Base-by-base conservation (phyloP, 2,888 invertebrate genomes). In the Pristionchus japonicus region DNA sequence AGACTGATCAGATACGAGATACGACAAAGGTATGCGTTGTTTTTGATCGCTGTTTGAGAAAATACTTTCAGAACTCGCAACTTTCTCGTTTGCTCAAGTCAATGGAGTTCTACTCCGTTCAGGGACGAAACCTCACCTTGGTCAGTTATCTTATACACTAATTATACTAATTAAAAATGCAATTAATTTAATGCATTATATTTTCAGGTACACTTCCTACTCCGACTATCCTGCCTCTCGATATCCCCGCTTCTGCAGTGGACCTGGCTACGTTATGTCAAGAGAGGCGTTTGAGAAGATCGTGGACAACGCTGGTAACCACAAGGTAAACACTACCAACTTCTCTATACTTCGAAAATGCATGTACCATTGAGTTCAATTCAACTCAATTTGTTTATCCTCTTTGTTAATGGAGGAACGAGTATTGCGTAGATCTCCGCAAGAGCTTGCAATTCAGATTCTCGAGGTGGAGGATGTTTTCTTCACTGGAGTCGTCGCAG, bases 381-480 rank as follows among this genome's bases (percentile, higher is more conserved):
- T n/a, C n/a, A n/a, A n/a, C n/a, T n/a, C n/a, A n/a, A n/a, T n/a
- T n/a, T n/a, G n/a, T n/a, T n/a, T n/a, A n/a, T n/a, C n/a, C n/a
- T n/a, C n/a, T n/a, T n/a, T n/a, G n/a, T n/a, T n/a, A n/a, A n/a
- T n/a, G n/a, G n/a, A n/a, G n/a, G n/a, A n/a, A n/a, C n/a, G n/a
- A n/a, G n/a, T n/a, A n/a, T n/a, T n/a, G n/a, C n/a, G n/a, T n/a
- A n/a, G n/a, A n/a, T n/a, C n/a, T n/a, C n/a, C n/a, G n/a, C n/a
- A n/a, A n/a, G n/a, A n/a, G n/a, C n/a, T n/a, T n/a, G n/a, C n/a
- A 47, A 23, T 47, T n/a, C 27, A 80, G 80, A 27, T 80, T 20
- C 23, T 80, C 47, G 80, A 80, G 47, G 49, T 80, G 15, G 80
- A 80, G 20, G 80, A 80, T 27, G 47, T 47, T 17, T 80, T 80